Base-by-base conservation (phyloP, 2,113 vertebrate genomes). In the Sterna hirundo region DNA sequence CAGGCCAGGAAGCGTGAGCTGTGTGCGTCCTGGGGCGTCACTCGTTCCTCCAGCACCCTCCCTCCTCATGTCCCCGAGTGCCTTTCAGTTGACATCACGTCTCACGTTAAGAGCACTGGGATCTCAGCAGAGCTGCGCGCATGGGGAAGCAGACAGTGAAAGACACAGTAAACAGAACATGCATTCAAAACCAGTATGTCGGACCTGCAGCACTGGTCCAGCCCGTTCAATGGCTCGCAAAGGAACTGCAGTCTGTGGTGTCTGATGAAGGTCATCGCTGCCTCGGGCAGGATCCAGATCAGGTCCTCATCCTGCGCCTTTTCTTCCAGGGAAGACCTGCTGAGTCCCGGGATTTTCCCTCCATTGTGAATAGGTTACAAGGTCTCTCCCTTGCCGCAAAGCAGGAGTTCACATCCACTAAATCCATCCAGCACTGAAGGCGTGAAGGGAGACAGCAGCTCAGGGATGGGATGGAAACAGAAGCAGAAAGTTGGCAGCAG, bases 51-150 rank as follows among this genome's bases (percentile, higher is more conserved):
- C 60, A 70, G 79, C 38, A 88, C 79, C 64, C 80, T 93, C 69
- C 88, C 86, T 75, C 65, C 93, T 70, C 10, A 19, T 0, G 5
- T 79, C n/a, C 74, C 78, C 0, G 4, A 77, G 78, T 91, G 91
- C 95, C 84, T 95, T 91, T 87, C 0, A 5, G 58, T 32, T 97
- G 94, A 94, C 89, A 84, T 93, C 95, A 88, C 1, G 0, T 55
- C 68, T 77, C 65, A 64, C 3, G 1, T 11, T 75, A 75, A 74
- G 66, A 66, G 72, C 58, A 9, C 44, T 30, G 88, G 76, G 42
- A 77, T 80, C 54, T 58, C 75, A 21, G 78, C 8, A 0, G 95
- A 65, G 87, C 76, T 1, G 4, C 0, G 0, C 0, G 1, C 52
- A 38, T 9, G 19, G 66, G 62, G 85, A 91, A 74, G 61, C 51